Evolutionary conservation across 2,888 invertebrate genomes (phyloP), one percentile per base, ranked within the genome.

Genomic region (Lasius fuliginosus): DNA sequence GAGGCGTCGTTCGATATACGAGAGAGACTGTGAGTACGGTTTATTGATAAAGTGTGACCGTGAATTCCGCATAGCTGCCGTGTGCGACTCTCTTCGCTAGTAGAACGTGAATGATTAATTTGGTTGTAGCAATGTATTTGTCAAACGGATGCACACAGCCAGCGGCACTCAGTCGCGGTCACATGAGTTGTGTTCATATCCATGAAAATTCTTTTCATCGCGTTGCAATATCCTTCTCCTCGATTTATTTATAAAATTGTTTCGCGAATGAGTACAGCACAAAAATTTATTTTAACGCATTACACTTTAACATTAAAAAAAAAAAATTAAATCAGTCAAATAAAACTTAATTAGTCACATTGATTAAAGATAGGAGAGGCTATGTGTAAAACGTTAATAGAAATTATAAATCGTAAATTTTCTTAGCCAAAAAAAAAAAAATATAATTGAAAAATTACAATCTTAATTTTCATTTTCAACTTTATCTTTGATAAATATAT

Each of bases 101-200:
- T 81, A 81, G 79, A 81, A 81, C 79, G 79, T 81, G 79, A 81
- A 81, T 81, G 79, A 81, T 81, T 81, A 81, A 81, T 81, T 81
- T 71, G 60, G n/a, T 18, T 62, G 68, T 9, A 46, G 79, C 46
- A 60, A 81, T 71, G 79, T 46, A 60, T 71, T 81, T 71, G 79
- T 81, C 79, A 81, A 81, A 81, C 71, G 79, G 73, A 60, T 46
- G 60, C 60, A 11, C 60, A 11, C 68, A 79, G 15, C 23, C 11
- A 68, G 42, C 42, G 58, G 68, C 46, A 46, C 42, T 30, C 56
- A 42, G 77, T 77, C 42, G 68, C 56, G 77, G 77, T 58, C 68
- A 68, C 67, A 76, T 65, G 56, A 77, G 15, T 77, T 42, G 68
- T 36, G 40, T 56, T 67, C 67, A 68, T 75, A n/a, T 46, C 33